phyloP scores from a whole-genome alignment of 2,888 invertebrate genomes.

The Andrena minutula region DNA sequence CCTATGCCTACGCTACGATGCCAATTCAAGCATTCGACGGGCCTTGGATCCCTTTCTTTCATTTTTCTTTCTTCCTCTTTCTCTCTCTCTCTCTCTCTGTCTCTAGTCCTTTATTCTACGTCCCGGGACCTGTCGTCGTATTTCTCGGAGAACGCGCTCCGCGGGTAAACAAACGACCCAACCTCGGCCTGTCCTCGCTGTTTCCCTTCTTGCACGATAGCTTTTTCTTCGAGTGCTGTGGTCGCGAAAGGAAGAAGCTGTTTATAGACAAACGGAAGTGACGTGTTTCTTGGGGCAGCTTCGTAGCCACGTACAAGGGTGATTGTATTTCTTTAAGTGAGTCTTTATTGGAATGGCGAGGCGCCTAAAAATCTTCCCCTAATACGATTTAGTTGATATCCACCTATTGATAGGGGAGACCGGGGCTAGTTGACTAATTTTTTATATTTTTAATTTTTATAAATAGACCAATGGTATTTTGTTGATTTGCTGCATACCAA shows the following conservation, averaged over 20 bases:
- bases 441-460: too few relatives aligned
- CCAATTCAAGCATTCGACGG: conserved; percentile 53
- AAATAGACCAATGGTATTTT: too few relatives aligned
- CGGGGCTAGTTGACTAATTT: too few relatives aligned
- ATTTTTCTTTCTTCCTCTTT: background rate
- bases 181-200: background rate
- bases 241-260: conserved; percentile 6
- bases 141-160: conserved; percentile 23
- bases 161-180: conserved; percentile 38
- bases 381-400: too few relatives aligned
- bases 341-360: too few relatives aligned
- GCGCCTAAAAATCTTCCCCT: too few relatives aligned
- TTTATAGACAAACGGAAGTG: background rate
- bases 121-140: conserved; percentile 41
- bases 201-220: background rate
- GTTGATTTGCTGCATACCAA: too few relatives aligned
- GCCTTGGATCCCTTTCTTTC: conserved; percentile 25
- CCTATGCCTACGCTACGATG: conserved; percentile 30
- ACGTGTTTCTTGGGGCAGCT: background rate
- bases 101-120: background rate
- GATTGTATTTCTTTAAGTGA: background rate
- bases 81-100: background rate
- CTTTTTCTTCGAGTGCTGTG: background rate
- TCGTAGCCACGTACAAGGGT: background rate
- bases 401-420: too few relatives aligned